These are phyloP conservation scores for Myoxocephalus aenaeus DNA, from an alignment of 2,797 vertebrate genomes.

Conservation along the genomic window DNA sequence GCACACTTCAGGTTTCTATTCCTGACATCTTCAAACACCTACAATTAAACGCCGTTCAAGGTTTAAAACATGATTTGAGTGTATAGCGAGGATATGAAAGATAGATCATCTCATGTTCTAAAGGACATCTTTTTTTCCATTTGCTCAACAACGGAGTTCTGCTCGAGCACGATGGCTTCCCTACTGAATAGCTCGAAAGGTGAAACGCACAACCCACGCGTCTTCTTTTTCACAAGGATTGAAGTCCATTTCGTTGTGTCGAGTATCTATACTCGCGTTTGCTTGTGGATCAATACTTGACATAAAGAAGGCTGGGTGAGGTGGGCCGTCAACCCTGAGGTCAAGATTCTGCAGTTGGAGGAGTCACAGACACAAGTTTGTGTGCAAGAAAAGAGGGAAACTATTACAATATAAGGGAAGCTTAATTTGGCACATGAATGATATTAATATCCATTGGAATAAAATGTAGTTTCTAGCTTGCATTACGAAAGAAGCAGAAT, in stretches of 20 bases:
- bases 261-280: conserved; percentile 40
- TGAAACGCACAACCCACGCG: conserved; percentile 58
- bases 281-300: conserved; percentile 58
- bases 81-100: conserved; percentile 36
- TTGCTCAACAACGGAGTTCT: conserved; percentile 39
- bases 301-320: conserved; percentile 41
- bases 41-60: not conserved
- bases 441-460: conserved; percentile 8
- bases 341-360: conserved; percentile 39
- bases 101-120: conserved; percentile 36
- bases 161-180: conserved; percentile 57
- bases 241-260: conserved; percentile 52
- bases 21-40: conserved; percentile 5
- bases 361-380: conserved; percentile 15
- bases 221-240: conserved; percentile 33
- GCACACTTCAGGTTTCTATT: conserved; percentile 24
- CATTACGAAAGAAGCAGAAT: conserved; percentile 35
- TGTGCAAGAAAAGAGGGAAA: conserved; percentile 3
- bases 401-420: not conserved
- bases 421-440: conserved; percentile 34
- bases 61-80: conserved; percentile 5
- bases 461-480: conserved; percentile 17
- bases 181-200: conserved; percentile 61
- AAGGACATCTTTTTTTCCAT: conserved; percentile 58
- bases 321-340: conserved; percentile 30